phyloP scores from a whole-genome alignment of 1,140 invertebrate species.

The Ostrea edulis region DNA sequence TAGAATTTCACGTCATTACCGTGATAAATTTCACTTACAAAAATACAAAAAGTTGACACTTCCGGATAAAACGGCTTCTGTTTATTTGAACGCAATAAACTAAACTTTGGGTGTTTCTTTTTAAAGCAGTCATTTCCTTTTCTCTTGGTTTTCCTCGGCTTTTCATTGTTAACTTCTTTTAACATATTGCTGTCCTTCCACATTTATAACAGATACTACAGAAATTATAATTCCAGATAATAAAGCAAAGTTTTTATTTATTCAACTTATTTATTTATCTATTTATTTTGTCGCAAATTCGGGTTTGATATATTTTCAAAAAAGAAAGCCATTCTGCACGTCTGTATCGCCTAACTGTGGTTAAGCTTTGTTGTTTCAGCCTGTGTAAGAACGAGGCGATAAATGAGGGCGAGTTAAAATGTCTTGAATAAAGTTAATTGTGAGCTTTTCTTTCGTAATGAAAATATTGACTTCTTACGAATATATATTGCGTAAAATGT shows the following conservation, averaged over 20 bases:
- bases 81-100: not conserved
- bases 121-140: not conserved
- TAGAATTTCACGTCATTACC: not conserved
- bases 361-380: not conserved
- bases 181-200: too few relatives aligned
- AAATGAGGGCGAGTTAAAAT: constrained; percentile 9
- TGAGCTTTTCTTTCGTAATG: not conserved
- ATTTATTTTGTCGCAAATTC: too few relatives aligned
- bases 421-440: constrained; percentile 7
- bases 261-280: too few relatives aligned
- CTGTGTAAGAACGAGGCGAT: not conserved
- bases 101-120: not conserved
- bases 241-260: too few relatives aligned
- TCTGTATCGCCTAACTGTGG: not conserved
- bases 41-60: constrained; percentile 24
- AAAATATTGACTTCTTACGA: not conserved
- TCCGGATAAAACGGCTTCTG: not conserved
- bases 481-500: constrained; percentile 5
- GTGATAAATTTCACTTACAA: not conserved
- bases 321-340: too few relatives aligned
- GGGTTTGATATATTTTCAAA: too few relatives aligned
- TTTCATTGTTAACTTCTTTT: too few relatives aligned
- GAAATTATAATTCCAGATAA: too few relatives aligned
- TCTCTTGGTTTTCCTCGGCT: too few relatives aligned
- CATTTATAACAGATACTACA: too few relatives aligned